Percentiles rank a stretch among this genome's conserved stretches.
These are phyloP conservation scores for Lucifuga dentata DNA, from an alignment of 2,113 vertebrate species.

Conservation along the genomic window DNA sequence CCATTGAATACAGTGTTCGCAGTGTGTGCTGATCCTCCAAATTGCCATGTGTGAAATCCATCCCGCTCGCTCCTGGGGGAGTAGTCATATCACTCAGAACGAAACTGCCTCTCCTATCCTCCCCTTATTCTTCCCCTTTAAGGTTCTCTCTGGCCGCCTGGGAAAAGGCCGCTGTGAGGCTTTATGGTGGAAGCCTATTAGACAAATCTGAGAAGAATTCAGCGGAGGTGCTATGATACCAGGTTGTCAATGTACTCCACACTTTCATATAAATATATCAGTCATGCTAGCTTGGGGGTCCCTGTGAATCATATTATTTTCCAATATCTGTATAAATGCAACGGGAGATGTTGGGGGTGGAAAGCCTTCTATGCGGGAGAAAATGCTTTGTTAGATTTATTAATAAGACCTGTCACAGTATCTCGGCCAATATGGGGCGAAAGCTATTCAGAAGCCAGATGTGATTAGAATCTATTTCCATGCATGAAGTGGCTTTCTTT, in stretches of 20 bases:
- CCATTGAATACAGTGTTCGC: constrained; percentile 66
- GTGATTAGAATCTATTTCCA: constrained; percentile 66
- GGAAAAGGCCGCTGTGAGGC: constrained; percentile 62
- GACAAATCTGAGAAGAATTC: constrained; percentile 80
- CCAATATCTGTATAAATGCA: constrained; percentile 66
- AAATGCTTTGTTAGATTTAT: constrained; percentile 77
- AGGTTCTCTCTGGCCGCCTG: constrained; percentile 57
- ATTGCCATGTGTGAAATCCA: constrained; percentile 79
- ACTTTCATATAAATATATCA: constrained; percentile 83
- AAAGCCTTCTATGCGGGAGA: constrained; percentile 51
- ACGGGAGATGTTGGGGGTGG: constrained; percentile 47
- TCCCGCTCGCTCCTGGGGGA: constrained; percentile 71
- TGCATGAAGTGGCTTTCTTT: constrained; percentile 47
- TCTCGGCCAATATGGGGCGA: constrained; percentile 57
- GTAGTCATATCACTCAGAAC: constrained; percentile 76
- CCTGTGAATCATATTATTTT: constrained; percentile 71
- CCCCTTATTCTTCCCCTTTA: constrained; percentile 65
- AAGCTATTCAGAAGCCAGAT: constrained; percentile 62
- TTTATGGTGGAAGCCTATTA: constrained; percentile 82
- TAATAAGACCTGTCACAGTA: constrained; percentile 76
- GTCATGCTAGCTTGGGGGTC: constrained; percentile 81
- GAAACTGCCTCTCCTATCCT: constrained; percentile 71
- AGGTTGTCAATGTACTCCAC: constrained; percentile 76
- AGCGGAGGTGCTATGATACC: constrained; percentile 73
- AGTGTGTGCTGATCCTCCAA: constrained; percentile 77